Evolutionary conservation across 2,113 vertebrate species (phyloP), one percentile per base, ranked within the genome.

Genomic region (Cyprinodon tularosa): DNA sequence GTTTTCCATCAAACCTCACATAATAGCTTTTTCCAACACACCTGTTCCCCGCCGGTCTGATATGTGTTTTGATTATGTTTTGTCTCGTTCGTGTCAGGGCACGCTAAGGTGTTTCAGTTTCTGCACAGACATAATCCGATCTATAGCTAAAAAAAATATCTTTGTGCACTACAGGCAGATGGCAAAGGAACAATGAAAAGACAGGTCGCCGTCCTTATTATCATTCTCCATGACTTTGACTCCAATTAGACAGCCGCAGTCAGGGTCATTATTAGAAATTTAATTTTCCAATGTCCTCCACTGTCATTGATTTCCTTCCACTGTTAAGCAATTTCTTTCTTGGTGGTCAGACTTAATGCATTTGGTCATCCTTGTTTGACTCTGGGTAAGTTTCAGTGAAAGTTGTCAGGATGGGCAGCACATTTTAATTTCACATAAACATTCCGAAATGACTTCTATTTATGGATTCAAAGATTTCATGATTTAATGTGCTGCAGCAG

Each of bases 191-290:
- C 76, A 72, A 70, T 78, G 85, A 88, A 87, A 76, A 83, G 84
- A 67, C 71, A 76, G 82, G 75, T 81, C 76, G 57, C 72, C 80
- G 84, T 88, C 82, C 84, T 90, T 85, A 84, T 87, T 89, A 88
- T 62, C 69, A 60, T 73, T 84, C 78, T 61, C 80, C 83, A 68
- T 85, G 86, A 86, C 87, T 90, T 91, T 90, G 88, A 89, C 83
- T 91, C 80, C 84, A 88, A 90, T 91, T 90, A 90, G 87, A 87
- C 86, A 77, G 62, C 37, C 1, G 38, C 83, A 84, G 84, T 64
- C 85, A 80, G 81, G 83, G 78, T 88, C 88, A 88, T 92, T 88
- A 90, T 86, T 65, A 90, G 83, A 89, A 86, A 91, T 92, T 77
- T 67, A 90, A 91, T 90, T 92, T 91, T 81, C 82, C 73, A 71